These are phyloP conservation scores for Cephus pygmeus DNA, from an alignment of 2,888 invertebrate genomes.

Conservation along the genomic window DNA sequence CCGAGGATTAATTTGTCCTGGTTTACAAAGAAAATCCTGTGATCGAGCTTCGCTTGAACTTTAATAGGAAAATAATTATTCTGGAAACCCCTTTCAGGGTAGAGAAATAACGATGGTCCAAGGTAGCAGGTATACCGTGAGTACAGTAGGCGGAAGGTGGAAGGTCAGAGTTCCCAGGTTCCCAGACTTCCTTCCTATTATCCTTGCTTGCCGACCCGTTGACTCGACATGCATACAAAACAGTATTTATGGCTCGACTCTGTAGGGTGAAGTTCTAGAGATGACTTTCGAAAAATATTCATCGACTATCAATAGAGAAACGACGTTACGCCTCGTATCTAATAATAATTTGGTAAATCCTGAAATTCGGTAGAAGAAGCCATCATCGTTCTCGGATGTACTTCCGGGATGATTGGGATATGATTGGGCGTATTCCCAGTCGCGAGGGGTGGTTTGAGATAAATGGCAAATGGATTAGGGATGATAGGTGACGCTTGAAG, in stretches of 20 bases:
- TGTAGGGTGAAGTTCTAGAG: conserved; percentile 1
- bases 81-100: conserved; percentile 25
- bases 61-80: conserved; percentile 30
- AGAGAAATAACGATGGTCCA: not conserved
- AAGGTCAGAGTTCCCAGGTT: conserved; percentile 47
- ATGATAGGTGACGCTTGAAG: not conserved
- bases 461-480: not conserved
- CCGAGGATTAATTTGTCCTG: not conserved
- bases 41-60: not conserved
- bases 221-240: conserved; percentile 53
- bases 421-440: not conserved
- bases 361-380: not conserved
- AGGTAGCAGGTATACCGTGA: not conserved
- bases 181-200: conserved; percentile 44
- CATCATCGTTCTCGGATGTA: not conserved
- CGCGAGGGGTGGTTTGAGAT: not conserved
- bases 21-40: not conserved
- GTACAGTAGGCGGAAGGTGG: not conserved
- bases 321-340: not conserved
- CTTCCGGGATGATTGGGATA: not conserved
- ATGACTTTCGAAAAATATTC: conserved; percentile 41
- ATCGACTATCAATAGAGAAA: not conserved
- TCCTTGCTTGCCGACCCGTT: conserved; percentile 48
- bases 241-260: conserved; percentile 46
- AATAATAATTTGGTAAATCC: not conserved